phyloP scores from a whole-genome alignment of 1,140 invertebrate species.

The Drosophila kohkoa region DNA sequence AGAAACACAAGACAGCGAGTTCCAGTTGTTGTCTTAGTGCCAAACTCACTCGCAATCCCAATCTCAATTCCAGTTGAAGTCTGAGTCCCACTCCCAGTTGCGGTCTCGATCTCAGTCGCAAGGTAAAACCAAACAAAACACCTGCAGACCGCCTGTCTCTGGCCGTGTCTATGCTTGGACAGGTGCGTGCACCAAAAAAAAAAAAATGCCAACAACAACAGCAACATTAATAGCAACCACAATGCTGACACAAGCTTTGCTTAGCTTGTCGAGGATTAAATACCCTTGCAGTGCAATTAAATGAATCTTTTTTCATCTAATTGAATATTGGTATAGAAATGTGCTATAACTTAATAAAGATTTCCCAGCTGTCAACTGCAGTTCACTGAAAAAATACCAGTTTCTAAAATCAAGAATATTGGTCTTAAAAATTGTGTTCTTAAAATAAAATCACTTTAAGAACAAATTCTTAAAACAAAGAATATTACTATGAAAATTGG shows the following conservation, averaged over 20 bases:
- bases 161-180: constrained; percentile 60
- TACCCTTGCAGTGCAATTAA: constrained; percentile 1
- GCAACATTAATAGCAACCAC: constrained; percentile 5
- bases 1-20: constrained; percentile 19
- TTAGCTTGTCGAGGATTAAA: not conserved
- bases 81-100: constrained; percentile 11
- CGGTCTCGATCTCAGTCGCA: constrained; percentile 6
- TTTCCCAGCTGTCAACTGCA: not conserved
- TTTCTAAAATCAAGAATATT: too few species aligned
- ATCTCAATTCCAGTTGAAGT: constrained; percentile 6
- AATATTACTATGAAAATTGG: too few species aligned
- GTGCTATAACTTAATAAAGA: not conserved
- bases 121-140: constrained; percentile 73
- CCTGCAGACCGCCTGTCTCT: constrained; percentile 79
- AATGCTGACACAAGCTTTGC: not conserved
- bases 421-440: too few species aligned
- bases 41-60: not conserved
- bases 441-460: too few species aligned
- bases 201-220: constrained; percentile 28
- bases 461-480: too few species aligned
- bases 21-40: constrained; percentile 6
- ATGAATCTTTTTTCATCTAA: not conserved
- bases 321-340: too few species aligned
- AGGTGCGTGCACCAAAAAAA: constrained; percentile 67
- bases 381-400: too few species aligned